These are phyloP conservation scores for Caenorhabditis becei DNA, from an alignment of 2,888 invertebrate species.

Conservation along the genomic window DNA sequence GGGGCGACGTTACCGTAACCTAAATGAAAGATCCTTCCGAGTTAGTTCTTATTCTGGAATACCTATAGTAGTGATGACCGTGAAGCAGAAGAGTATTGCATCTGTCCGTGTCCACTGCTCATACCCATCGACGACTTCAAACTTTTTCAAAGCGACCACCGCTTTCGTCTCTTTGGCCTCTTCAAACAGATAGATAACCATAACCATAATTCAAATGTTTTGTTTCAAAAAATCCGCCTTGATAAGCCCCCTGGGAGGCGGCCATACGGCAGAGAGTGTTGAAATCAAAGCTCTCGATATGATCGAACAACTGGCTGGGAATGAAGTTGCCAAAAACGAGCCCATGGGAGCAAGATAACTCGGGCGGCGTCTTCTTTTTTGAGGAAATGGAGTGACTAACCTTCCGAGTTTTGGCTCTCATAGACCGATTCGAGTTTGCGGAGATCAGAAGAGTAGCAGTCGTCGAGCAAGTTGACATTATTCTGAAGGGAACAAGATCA, in stretches of 20 bases:
- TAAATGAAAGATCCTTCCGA: constrained; percentile 2
- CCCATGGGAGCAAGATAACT: constrained; percentile 35
- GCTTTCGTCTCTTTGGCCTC: constrained; percentile 26
- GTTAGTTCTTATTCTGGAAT: background rate
- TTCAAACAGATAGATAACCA: constrained; percentile 13
- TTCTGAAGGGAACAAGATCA: constrained; percentile 23
- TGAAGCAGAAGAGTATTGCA: constrained; percentile 79
- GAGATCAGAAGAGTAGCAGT: constrained; percentile 50
- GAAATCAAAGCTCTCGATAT: constrained; percentile 59
- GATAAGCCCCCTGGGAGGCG: constrained; percentile 32
- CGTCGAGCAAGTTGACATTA: constrained; percentile 52
- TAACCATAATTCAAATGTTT: constrained; percentile 34
- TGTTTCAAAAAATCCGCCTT: constrained; percentile 17
- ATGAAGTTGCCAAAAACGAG: constrained; percentile 35
- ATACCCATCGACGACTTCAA: constrained; percentile 57
- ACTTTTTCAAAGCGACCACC: constrained; percentile 49
- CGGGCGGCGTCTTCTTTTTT: constrained; percentile 6
- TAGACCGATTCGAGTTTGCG: constrained; percentile 37
- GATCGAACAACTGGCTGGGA: constrained; percentile 47
- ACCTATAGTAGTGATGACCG: constrained; percentile 80
- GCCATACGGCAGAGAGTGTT: constrained; percentile 43
- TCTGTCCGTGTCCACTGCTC: constrained; percentile 78
- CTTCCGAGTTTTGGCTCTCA: constrained; percentile 37
- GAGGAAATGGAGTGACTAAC: constrained; percentile 19
- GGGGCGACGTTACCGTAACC: constrained; percentile 81